Conservation (phyloP, 2,113 vertebrate species). For the Chaetodon auriga region DNA sequence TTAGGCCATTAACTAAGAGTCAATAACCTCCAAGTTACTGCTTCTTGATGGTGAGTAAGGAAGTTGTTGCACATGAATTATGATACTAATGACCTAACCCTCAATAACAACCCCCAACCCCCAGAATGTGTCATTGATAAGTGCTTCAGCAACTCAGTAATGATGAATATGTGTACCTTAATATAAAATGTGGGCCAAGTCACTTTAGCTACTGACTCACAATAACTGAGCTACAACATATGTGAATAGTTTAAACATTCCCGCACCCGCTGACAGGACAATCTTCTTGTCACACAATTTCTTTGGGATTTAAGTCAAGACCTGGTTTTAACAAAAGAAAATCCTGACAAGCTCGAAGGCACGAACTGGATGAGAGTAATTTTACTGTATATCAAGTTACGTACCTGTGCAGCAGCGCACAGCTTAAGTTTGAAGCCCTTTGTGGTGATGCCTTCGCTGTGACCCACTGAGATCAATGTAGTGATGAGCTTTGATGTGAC, state of each 20-base stretch:
- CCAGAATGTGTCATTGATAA: too few species aligned
- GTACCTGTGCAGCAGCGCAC: background rate
- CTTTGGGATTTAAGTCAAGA: background rate
- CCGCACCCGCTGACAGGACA: background rate
- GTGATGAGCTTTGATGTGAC: constrained; percentile 54
- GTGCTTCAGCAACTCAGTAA: too few species aligned
- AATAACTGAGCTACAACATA: background rate
- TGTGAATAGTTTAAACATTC: background rate
- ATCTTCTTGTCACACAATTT: background rate
- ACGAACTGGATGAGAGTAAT: background rate
- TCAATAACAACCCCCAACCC: too few species aligned
- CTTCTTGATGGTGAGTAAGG: too few species aligned
- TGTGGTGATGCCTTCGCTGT: background rate
- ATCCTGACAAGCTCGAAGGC: constrained; percentile 6
- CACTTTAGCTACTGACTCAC: background rate
- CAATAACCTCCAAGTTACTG: too few species aligned
- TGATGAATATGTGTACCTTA: too few species aligned
- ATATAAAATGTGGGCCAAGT: too few species aligned
- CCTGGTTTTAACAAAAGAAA: background rate
- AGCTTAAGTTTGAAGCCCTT: too few species aligned
- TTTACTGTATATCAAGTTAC: background rate
- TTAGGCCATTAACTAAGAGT: too few species aligned
- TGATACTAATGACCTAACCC: too few species aligned
- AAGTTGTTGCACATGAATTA: too few species aligned
- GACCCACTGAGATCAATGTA: constrained; percentile 16